Evolutionary conservation across 2,113 vertebrate species (phyloP).

Genomic region (Pterocles orientalis): DNA sequence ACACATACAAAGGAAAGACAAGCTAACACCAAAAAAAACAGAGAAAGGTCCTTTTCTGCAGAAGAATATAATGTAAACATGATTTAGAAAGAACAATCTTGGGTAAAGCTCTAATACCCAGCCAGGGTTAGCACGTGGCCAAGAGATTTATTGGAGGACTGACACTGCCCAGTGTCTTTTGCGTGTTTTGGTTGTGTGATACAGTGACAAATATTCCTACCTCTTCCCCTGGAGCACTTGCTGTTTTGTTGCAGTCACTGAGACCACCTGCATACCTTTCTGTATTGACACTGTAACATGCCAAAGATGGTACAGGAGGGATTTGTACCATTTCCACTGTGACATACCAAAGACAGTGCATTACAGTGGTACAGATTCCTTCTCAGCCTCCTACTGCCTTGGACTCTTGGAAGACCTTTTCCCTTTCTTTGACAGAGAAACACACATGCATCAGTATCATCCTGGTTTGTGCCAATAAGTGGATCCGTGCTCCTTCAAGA

Average conservation of each 20-base stretch:
- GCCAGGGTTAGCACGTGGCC: not conserved
- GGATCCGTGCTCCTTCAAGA: not conserved
- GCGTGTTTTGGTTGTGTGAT: not conserved
- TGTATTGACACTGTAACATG: not conserved
- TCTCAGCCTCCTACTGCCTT: not conserved
- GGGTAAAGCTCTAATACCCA: not conserved
- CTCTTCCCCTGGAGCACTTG: not conserved
- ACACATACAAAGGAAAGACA: not conserved
- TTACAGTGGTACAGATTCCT: not conserved
- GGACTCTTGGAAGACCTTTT: not conserved
- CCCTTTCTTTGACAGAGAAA: not conserved
- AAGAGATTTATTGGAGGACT: not conserved
- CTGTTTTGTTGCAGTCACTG: not conserved
- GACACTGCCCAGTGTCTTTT: not conserved
- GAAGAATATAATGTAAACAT: not conserved
- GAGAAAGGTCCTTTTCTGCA: not conserved
- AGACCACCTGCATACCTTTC: not conserved
- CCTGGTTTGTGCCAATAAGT: not conserved
- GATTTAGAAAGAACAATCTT: not conserved
- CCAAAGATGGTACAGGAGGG: not conserved
- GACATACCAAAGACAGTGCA: not conserved
- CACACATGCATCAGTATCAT: accelerated
- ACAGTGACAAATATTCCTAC: not conserved
- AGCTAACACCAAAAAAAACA: not conserved
- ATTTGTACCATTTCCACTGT: not conserved